Evolutionary conservation across 2,797 vertebrate genomes (phyloP).

Genomic region (Loriculus beryllinus): DNA sequence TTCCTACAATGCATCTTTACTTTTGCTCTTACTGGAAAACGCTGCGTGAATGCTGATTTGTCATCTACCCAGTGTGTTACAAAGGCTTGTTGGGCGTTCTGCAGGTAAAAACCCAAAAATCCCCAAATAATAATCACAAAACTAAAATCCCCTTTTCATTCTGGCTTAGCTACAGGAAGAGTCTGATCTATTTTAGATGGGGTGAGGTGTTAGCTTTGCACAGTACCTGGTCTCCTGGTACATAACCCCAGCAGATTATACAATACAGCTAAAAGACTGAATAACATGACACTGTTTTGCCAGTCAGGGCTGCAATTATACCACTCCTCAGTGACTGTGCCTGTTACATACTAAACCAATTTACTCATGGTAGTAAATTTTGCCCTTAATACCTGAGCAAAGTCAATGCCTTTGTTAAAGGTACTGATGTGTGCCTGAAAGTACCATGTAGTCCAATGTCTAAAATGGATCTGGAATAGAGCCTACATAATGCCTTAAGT

Average conservation of each 20-base stretch:
- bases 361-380: background rate
- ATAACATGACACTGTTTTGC: fast-evolving
- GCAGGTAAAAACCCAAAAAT: background rate
- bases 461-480: background rate
- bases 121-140: background rate
- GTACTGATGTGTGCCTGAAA: background rate
- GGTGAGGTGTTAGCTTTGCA: background rate
- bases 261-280: background rate
- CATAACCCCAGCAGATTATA: background rate
- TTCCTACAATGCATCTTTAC: background rate
- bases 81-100: background rate
- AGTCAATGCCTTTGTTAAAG: background rate
- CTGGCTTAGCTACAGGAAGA: background rate
- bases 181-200: background rate
- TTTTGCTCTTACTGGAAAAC: background rate
- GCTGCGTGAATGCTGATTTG: background rate
- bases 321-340: background rate
- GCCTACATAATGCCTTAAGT: background rate
- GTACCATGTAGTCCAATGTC: background rate
- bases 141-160: background rate
- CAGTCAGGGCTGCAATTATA: background rate
- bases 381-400: background rate
- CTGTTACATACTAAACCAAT: background rate
- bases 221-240: background rate
- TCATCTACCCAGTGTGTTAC: background rate